Conservation (phyloP, 2,888 invertebrate genomes). For the Leucania comma region DNA sequence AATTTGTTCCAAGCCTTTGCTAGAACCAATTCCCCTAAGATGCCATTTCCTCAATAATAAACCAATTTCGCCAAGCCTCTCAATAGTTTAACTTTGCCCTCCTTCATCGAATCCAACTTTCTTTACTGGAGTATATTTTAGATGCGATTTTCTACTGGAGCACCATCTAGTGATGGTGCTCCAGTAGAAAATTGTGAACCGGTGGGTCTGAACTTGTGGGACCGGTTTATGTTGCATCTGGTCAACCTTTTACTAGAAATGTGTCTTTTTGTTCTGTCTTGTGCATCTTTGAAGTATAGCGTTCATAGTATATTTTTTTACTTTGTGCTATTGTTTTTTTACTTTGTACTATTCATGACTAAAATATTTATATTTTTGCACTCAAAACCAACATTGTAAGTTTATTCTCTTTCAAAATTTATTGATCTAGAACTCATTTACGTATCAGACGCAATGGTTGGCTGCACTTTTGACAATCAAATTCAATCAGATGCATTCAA, state of each 20-base stretch:
- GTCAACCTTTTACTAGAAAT: conserved; percentile 22
- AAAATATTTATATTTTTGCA: neutral
- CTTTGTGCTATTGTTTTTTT: too few species aligned
- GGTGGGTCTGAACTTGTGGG: conserved; percentile 33
- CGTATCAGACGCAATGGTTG: neutral
- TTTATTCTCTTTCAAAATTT: neutral
- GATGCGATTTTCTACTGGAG: conserved; percentile 32
- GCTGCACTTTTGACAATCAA: conserved; percentile 14
- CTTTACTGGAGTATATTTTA: conserved; percentile 23
- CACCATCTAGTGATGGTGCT: too few species aligned
- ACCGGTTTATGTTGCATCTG: conserved; percentile 44
- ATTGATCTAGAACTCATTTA: neutral
- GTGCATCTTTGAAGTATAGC: neutral
- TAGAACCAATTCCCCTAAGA: conserved; percentile 21
- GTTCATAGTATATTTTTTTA: conserved; percentile 5
- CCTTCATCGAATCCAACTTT: conserved; percentile 13
- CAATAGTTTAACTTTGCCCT: conserved; percentile 11
- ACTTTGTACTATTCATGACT: neutral
- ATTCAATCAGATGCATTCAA: neutral
- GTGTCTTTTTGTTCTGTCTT: conserved; percentile 27
- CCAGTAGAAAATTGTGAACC: too few species aligned
- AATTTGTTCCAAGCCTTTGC: neutral
- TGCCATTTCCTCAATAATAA: conserved; percentile 23
- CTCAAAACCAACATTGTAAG: neutral
- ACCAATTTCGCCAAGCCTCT: conserved; percentile 28